phyloP scores from a whole-genome alignment of 1,140 invertebrate species.

The Prorops nasuta region DNA sequence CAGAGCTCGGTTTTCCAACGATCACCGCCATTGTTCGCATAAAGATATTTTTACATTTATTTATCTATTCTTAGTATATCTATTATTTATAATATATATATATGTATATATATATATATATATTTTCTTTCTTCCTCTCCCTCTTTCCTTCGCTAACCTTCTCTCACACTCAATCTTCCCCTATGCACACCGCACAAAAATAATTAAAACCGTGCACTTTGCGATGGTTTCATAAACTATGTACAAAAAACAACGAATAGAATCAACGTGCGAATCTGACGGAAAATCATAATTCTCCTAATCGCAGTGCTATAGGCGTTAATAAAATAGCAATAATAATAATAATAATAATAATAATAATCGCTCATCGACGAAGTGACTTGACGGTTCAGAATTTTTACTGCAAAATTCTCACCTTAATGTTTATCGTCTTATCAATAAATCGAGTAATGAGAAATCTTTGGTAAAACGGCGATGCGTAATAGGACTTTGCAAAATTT shows the following conservation, averaged over 20 bases:
- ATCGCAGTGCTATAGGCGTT: neutral
- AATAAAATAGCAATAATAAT: slow-evolving; percentile 5
- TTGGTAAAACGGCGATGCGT: slow-evolving; percentile 53
- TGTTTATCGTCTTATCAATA: slow-evolving; percentile 8
- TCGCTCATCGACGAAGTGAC: too few species aligned
- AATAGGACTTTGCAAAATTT: too few species aligned
- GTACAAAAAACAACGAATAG: slow-evolving; percentile 45
- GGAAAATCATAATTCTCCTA: slow-evolving; percentile 1
- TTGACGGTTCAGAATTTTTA: too few species aligned
- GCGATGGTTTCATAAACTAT: slow-evolving; percentile 41
- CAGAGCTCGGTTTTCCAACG: slow-evolving; percentile 10
- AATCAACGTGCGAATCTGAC: slow-evolving; percentile 24
- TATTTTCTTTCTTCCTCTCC: slow-evolving; percentile 15
- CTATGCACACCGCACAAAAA: slow-evolving; percentile 1
- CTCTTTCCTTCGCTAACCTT: slow-evolving; percentile 22
- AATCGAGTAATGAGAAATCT: slow-evolving; percentile 31
- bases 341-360: slow-evolving; percentile 7
- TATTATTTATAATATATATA: slow-evolving; percentile 32
- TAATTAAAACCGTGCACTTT: too few species aligned
- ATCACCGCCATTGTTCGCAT: slow-evolving; percentile 22
- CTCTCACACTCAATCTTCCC: slow-evolving; percentile 11
- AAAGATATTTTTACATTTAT: slow-evolving; percentile 44
- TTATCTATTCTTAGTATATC: too few species aligned
- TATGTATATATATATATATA: slow-evolving; percentile 33
- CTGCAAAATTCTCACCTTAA: too few species aligned